Evolutionary conservation across 2,797 vertebrate genomes (phyloP).

Genomic region (Ctenochaetus hawaiiensis): DNA sequence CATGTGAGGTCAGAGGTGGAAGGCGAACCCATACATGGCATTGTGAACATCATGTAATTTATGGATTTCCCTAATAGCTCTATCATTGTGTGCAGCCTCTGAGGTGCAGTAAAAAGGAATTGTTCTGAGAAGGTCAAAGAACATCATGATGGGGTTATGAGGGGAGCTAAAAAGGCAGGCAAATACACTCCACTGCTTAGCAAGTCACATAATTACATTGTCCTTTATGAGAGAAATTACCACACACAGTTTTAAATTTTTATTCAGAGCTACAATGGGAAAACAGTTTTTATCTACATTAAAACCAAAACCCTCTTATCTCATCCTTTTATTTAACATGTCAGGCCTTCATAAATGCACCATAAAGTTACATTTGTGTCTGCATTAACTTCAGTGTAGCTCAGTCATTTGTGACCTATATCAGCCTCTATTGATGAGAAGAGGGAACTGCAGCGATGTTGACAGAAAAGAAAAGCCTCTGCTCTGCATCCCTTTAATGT

Average conservation of each 20-base stretch:
- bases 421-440: conserved; percentile 27
- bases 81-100: conserved; percentile 28
- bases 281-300: not conserved
- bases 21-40: conserved; percentile 22
- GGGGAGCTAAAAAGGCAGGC: not conserved
- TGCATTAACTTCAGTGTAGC: conserved; percentile 11
- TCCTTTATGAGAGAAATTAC: not conserved
- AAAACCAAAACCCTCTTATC: not conserved
- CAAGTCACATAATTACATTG: not conserved
- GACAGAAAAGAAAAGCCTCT: not conserved
- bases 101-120: conserved; percentile 52
- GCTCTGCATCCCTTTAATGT: not conserved
- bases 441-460: not conserved
- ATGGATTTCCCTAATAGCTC: conserved; percentile 56
- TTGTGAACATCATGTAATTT: conserved; percentile 54
- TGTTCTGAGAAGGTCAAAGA: conserved; percentile 25
- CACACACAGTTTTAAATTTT: not conserved
- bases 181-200: not conserved
- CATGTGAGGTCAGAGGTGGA: conserved; percentile 48
- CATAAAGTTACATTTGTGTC: conserved; percentile 8
- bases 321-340: not conserved
- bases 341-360: conserved; percentile 18
- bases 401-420: conserved; percentile 20
- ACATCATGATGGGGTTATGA: conserved; percentile 33
- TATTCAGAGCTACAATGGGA: conserved; percentile 7